A percentile compares a stretch with the other conserved stretches of the same genome.
phyloP scores from a whole-genome alignment of 2,113 vertebrate genomes.

The Lampris incognitus region DNA sequence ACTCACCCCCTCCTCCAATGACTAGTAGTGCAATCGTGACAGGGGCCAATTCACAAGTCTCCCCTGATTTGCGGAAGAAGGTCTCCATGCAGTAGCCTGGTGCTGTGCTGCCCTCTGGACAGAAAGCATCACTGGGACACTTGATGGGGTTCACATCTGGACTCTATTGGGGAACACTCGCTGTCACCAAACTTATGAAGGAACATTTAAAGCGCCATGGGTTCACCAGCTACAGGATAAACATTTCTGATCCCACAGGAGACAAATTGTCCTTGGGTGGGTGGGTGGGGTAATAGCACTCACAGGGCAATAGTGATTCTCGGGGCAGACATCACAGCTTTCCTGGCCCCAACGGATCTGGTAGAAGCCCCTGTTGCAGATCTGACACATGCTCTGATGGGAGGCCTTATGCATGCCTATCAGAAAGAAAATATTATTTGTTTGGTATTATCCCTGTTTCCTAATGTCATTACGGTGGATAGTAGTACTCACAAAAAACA shows the following conservation, averaged over 20 bases:
- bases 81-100: conserved; percentile 90
- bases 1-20: conserved; percentile 82
- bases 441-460: background rate
- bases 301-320: conserved; percentile 91
- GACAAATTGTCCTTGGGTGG: background rate
- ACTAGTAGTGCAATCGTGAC: conserved; percentile 84
- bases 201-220: background rate
- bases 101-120: conserved; percentile 84
- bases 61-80: conserved; percentile 86
- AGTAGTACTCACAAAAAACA: background rate
- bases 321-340: conserved; percentile 86
- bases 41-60: conserved; percentile 86
- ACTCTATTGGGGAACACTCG: conserved; percentile 76
- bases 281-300: conserved; percentile 53
- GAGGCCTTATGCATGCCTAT: conserved; percentile 86
- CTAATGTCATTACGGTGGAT: background rate
- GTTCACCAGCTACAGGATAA: background rate
- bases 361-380: conserved; percentile 85
- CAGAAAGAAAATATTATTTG: conserved; percentile 37
- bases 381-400: conserved; percentile 79
- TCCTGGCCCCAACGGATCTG: conserved; percentile 84
- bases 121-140: conserved; percentile 89
- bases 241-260: background rate
- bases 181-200: conserved; percentile 14
- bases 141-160: conserved; percentile 86